Conservation (phyloP, 2,888 invertebrate species). For the Nomada goodeniana region DNA sequence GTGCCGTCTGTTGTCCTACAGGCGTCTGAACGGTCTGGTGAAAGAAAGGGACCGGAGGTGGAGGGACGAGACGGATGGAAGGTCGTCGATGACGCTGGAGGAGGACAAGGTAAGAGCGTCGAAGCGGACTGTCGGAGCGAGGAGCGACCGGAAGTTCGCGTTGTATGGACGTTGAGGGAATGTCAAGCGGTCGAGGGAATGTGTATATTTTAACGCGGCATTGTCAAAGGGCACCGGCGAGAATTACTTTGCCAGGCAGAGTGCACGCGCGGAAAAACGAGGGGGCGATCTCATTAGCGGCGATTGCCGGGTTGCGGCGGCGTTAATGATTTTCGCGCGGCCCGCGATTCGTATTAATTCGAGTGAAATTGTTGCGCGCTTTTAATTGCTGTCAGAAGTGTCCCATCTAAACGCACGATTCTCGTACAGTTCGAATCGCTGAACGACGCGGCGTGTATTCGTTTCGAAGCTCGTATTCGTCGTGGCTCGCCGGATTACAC, state of each 20-base stretch:
- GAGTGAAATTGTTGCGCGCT: slow-evolving; percentile 25
- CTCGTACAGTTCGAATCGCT: not conserved
- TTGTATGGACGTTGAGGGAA: too few species aligned
- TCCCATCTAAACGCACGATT: not conserved
- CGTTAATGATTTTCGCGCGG: slow-evolving; percentile 30
- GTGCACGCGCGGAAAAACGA: not conserved
- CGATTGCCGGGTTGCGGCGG: not conserved
- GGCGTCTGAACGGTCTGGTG: slow-evolving; percentile 69
- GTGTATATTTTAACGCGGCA: too few species aligned
- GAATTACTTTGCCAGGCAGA: too few species aligned
- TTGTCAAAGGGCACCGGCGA: too few species aligned
- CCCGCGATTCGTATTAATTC: slow-evolving; percentile 31
- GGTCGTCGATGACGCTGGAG: slow-evolving; percentile 31
- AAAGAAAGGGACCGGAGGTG: slow-evolving; percentile 55
- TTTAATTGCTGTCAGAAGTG: slow-evolving; percentile 41
- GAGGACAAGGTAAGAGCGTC: slow-evolving; percentile 62
- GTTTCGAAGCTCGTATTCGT: not conserved
- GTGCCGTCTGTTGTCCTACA: slow-evolving; percentile 78
- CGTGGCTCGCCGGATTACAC: not conserved
- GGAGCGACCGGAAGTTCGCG: too few species aligned
- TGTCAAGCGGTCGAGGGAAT: too few species aligned
- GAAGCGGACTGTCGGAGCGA: not conserved
- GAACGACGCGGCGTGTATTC: not conserved
- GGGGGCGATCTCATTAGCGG: slow-evolving; percentile 33
- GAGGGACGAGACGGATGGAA: slow-evolving; percentile 55